Conservation (phyloP, 1,140 invertebrate species). For the Amyelois transitella region DNA sequence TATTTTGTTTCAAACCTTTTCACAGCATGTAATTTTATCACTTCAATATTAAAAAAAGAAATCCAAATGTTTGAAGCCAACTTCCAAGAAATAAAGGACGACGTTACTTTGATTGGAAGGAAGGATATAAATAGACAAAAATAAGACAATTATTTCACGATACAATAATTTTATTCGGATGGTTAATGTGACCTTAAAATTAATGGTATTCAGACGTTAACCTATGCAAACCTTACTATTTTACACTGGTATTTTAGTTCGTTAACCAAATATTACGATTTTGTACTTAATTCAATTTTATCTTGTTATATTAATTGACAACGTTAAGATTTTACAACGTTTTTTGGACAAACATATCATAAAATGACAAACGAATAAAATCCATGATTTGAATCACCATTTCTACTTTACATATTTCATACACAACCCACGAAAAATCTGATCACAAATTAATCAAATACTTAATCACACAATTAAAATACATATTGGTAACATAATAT, state of each 20-base stretch:
- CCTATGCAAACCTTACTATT: background rate
- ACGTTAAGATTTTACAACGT: background rate
- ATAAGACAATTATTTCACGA: slow-evolving; percentile 3
- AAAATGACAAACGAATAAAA: background rate
- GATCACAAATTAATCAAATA: background rate
- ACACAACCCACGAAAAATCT: background rate
- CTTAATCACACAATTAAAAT: background rate
- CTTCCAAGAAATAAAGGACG: no score
- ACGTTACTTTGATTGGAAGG: background rate
- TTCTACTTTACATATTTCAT: background rate
- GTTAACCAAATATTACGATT: slow-evolving; percentile 3
- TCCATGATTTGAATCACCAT: no score
- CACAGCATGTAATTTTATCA: no score
- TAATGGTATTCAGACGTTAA: slow-evolving; percentile 9
- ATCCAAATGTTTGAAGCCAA: no score
- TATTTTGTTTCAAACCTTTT: no score
- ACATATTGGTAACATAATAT: slow-evolving; percentile 44
- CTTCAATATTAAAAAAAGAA: no score
- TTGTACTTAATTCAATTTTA: background rate
- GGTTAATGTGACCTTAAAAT: slow-evolving; percentile 65
- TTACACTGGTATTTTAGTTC: background rate
- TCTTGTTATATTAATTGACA: background rate
- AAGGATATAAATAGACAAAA: background rate
- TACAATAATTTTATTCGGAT: slow-evolving; percentile 29
- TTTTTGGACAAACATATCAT: background rate